Percentiles rank a stretch among this genome's conserved stretches.
These are phyloP conservation scores for Drosophila helvetica DNA, from an alignment of 2,888 invertebrate genomes.

Conservation along the genomic window DNA sequence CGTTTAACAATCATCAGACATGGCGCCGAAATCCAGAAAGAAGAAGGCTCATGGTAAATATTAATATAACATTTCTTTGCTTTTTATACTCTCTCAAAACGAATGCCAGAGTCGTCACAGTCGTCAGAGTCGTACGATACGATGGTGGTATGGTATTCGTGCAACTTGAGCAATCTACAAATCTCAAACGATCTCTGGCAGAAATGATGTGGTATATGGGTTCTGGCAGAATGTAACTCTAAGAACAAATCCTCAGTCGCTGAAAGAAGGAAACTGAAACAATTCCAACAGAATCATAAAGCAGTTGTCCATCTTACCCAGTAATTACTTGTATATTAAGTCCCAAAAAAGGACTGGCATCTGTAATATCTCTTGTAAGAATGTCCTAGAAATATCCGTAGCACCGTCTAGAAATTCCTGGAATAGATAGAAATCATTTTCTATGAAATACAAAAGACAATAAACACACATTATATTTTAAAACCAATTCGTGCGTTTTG, in stretches of 20 bases:
- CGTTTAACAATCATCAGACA: conserved; percentile 81
- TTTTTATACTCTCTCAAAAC: conserved; percentile 37
- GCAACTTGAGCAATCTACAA: not conserved
- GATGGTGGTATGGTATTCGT: not conserved
- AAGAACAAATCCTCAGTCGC: not conserved
- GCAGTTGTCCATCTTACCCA: too few species aligned
- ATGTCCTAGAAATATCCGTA: not conserved
- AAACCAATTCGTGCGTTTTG: too few species aligned
- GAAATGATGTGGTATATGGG: not conserved
- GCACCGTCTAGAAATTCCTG: not conserved
- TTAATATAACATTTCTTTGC: conserved; percentile 80
- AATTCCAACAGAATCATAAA: too few species aligned
- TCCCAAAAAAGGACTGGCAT: not conserved
- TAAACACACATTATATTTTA: too few species aligned
- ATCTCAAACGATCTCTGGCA: not conserved
- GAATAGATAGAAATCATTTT: not conserved
- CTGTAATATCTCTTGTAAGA: not conserved
- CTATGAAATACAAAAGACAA: too few species aligned
- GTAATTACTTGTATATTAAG: too few species aligned
- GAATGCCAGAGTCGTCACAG: not conserved
- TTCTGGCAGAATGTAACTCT: not conserved
- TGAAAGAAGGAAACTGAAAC: not conserved
- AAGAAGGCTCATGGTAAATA: conserved; percentile 85
- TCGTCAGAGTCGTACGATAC: not conserved
- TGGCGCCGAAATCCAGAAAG: conserved; percentile 84